A percentile compares a stretch with the other conserved stretches of the same genome.
Conservation (phyloP, 2,113 vertebrate species). For the Percina caprodes region DNA sequence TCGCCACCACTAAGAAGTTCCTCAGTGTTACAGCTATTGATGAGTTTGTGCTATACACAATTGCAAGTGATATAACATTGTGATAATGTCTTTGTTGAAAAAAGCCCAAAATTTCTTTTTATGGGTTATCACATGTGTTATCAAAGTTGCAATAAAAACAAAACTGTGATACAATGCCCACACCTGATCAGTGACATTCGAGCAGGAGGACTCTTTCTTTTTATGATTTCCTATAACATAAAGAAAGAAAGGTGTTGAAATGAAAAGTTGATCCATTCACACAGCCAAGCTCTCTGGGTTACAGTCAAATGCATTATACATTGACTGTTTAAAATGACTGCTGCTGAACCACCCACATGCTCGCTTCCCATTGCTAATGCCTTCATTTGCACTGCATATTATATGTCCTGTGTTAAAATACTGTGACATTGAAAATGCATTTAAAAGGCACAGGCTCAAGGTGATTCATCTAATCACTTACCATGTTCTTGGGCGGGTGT, state of each 20-base stretch:
- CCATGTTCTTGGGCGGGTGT: conserved; percentile 46
- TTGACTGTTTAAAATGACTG: conserved; percentile 44
- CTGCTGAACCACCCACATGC: conserved; percentile 37
- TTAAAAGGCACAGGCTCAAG: conserved; percentile 70
- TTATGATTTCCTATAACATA: not conserved
- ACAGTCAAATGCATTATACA: conserved; percentile 46
- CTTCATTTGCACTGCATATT: conserved; percentile 53
- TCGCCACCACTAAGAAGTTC: not conserved
- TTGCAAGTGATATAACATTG: not conserved
- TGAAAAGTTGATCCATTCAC: conserved; percentile 18
- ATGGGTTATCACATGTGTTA: not conserved
- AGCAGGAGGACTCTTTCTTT: not conserved
- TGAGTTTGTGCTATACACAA: not conserved
- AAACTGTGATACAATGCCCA: not conserved
- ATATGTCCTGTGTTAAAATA: conserved; percentile 65
- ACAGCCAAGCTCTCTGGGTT: conserved; percentile 16
- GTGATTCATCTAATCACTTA: conserved; percentile 76
- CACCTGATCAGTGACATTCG: not conserved
- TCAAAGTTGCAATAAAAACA: not conserved
- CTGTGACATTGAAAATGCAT: conserved; percentile 76
- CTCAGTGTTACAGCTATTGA: not conserved
- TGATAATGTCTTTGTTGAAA: not conserved
- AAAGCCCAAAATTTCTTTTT: not conserved
- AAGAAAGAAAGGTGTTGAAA: not conserved
- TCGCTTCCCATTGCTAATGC: conserved; percentile 47